phyloP scores from a whole-genome alignment of 2,113 vertebrate genomes.

The Chitala chitala region DNA sequence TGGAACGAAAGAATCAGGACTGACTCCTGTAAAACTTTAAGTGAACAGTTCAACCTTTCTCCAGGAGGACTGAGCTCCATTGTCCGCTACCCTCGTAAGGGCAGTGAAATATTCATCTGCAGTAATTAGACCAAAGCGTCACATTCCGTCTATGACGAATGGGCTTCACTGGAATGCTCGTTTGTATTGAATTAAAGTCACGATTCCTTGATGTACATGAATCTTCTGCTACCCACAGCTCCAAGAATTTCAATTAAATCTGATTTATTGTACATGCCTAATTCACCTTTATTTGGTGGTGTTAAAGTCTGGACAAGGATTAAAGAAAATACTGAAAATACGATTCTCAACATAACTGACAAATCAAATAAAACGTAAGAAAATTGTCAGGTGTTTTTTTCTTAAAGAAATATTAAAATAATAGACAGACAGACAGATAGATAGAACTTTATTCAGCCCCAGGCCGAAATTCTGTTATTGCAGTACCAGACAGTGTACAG shows the following conservation, averaged over 20 bases:
- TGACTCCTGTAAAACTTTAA: neutral
- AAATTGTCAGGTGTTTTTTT: no score
- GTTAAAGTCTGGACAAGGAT: no score
- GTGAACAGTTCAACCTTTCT: neutral
- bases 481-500: no score
- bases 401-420: no score
- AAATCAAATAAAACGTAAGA: no score
- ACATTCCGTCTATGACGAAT: neutral
- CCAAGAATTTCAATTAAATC: neutral
- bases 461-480: no score
- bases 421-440: no score
- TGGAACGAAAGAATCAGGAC: neutral
- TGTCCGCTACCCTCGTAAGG: neutral
- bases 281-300: no score
- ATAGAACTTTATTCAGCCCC: no score
- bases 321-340: no score
- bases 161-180: neutral
- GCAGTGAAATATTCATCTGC: neutral
- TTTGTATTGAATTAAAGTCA: conserved; percentile 1
- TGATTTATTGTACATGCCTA: neutral
- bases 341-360: no score
- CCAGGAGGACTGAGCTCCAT: neutral
- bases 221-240: neutral
- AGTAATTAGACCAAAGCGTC: neutral
- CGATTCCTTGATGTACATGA: neutral